Evolutionary conservation across 2,888 invertebrate genomes (phyloP).

Genomic region (Cosmorhoe ocellata): DNA sequence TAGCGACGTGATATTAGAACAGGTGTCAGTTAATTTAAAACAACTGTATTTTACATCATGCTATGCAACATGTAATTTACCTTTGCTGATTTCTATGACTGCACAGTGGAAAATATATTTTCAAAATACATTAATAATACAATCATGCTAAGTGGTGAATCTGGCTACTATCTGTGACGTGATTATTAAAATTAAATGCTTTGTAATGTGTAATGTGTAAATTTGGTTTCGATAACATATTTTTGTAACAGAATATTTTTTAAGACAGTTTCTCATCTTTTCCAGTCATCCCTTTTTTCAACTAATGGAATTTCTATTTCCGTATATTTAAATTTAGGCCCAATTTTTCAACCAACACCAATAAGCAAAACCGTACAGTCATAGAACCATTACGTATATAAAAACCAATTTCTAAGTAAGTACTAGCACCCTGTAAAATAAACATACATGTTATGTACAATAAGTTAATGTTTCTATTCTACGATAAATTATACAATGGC

Average conservation of each 20-base stretch:
- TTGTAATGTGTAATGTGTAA: too few relatives aligned
- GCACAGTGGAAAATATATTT: too few relatives aligned
- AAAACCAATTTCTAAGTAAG: slow-evolving; percentile 61
- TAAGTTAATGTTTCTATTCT: slow-evolving; percentile 55
- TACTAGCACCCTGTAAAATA: slow-evolving; percentile 74
- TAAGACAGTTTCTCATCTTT: too few relatives aligned
- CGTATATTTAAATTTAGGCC: neutral
- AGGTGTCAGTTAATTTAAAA: slow-evolving; percentile 44
- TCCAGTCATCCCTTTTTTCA: too few relatives aligned
- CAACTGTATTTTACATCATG: slow-evolving; percentile 36
- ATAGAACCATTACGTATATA: slow-evolving; percentile 50
- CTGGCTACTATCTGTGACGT: too few relatives aligned
- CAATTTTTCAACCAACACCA: slow-evolving; percentile 13
- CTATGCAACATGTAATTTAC: slow-evolving; percentile 21
- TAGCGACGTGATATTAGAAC: slow-evolving; percentile 52
- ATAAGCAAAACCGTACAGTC: slow-evolving; percentile 39
- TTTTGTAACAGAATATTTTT: too few relatives aligned
- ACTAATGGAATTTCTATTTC: too few relatives aligned
- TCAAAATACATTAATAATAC: too few relatives aligned
- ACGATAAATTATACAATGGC: slow-evolving; percentile 35
- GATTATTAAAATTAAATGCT: too few relatives aligned
- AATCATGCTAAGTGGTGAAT: too few relatives aligned
- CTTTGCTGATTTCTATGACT: slow-evolving; percentile 32
- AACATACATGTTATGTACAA: slow-evolving; percentile 63
- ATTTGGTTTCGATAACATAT: too few relatives aligned